Conservation (phyloP, 2,888 invertebrate species). For the Apoda limacodes region DNA sequence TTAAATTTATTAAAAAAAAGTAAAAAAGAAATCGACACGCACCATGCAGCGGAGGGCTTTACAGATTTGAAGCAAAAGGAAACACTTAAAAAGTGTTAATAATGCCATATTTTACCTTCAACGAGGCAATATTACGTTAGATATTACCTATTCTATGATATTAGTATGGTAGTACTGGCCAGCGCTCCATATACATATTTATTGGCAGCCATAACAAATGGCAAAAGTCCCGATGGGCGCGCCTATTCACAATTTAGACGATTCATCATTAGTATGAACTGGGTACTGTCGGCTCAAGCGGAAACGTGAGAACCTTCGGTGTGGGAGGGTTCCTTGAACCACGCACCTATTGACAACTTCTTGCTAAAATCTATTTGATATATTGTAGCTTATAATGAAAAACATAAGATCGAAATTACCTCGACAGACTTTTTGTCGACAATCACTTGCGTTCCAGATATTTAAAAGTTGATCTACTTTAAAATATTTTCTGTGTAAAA, state of each 20-base stretch:
- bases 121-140: no score
- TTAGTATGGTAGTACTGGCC: no score
- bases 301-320: slow-evolving; percentile 28
- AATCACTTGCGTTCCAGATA: not conserved
- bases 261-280: slow-evolving; percentile 50
- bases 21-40: no score
- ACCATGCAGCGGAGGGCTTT: no score
- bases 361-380: not conserved
- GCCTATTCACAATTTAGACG: slow-evolving; percentile 40
- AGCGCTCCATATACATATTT: not conserved
- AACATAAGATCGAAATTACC: not conserved
- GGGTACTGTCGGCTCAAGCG: slow-evolving; percentile 44
- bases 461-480: not conserved
- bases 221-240: slow-evolving; percentile 16
- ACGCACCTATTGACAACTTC: slow-evolving; percentile 2
- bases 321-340: slow-evolving; percentile 51
- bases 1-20: no score
- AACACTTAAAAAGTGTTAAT: no score
- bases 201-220: slow-evolving; percentile 6
- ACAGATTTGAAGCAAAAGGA: no score
- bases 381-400: not conserved
- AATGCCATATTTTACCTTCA: no score
- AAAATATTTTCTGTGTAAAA: not conserved
- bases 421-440: not conserved
- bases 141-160: no score